A percentile compares a stretch with the other conserved stretches of the same genome.
Evolutionary conservation across 2,113 vertebrate species (phyloP).

Genomic region (Nansenia antarctica): DNA sequence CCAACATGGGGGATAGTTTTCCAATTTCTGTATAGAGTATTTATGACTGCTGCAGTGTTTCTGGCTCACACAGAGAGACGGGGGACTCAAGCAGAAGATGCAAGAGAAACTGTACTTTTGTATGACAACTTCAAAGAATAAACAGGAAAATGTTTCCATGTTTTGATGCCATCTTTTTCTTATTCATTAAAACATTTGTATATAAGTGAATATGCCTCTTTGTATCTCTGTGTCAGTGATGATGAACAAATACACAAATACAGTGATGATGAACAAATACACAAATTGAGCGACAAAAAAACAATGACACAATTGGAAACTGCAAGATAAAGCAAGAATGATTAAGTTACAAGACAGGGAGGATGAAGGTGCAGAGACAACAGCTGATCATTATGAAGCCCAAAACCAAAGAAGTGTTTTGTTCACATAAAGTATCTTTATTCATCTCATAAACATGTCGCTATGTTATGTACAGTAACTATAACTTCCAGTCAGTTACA

Average conservation of each 20-base stretch:
- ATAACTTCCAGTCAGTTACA: no score
- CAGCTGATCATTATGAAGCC: no score
- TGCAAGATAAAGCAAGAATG: no score
- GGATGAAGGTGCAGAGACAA: no score
- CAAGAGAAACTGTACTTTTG: conserved; percentile 39
- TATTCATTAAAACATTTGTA: conserved; percentile 79
- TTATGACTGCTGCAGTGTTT: conserved; percentile 51
- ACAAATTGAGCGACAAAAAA: no score
- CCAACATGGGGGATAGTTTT: conserved; percentile 53
- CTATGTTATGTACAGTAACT: background rate
- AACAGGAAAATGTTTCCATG: conserved; percentile 52
- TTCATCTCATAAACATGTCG: background rate
- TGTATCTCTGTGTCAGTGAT: conserved; percentile 21
- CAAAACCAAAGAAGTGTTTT: background rate
- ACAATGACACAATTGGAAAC: no score
- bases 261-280: no score
- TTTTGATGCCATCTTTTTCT: conserved; percentile 71
- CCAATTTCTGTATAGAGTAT: conserved; percentile 61
- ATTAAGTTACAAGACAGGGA: no score
- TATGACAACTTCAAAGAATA: conserved; percentile 37
- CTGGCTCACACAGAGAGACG: conserved; percentile 37
- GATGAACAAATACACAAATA: background rate
- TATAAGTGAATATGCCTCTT: conserved; percentile 43
- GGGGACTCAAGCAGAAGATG: conserved; percentile 35
- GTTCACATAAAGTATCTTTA: background rate